Evolutionary conservation across 2,797 vertebrate species (phyloP), one percentile per base, ranked within the genome.

Genomic region (Craterocephalus amniculus): DNA sequence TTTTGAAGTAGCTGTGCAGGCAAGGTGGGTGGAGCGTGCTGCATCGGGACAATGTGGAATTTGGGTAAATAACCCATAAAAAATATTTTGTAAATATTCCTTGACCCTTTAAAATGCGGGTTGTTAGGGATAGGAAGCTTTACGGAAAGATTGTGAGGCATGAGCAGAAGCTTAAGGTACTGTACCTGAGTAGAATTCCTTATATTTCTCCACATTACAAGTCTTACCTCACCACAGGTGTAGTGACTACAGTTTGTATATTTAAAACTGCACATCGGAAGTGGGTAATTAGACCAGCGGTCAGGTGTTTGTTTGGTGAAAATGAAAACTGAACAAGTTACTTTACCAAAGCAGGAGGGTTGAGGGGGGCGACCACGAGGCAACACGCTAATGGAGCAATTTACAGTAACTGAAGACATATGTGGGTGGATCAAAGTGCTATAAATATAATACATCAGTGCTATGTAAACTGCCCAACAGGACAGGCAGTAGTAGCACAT

Each of bases 1-100:
- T 81, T 79, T 75, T 60, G 62, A 76, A 64, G 78, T 78, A 73
- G 72, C 70, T 40, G 72, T 6, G 10, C n/a, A 31, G 48, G 43
- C 1, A 4, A 45, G 49, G 71, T 58, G 64, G 76, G 68, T 14
- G 70, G 70, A 58, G 54, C 2, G n/a, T 10, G n/a, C 49, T 38
- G 55, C 59, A 65, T 67, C 61, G 14, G 52, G 67, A 70, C 65
- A 5, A 7, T 18, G 45, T 4, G 69, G 58, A 63, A 72, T 14
- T 56, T 61, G 38, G 67, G 54, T 64, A 78, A 83, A 79, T 60
- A 77, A 78, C 70, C 63, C 2, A 9, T 0, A 63, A 48, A 67
- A 68, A 43, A 27, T 54, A 54, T 9, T 65, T 54, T 72, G 54
- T 60, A 49, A 29, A 58, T 34, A 29, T 26, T 1, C 27, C 55